These are phyloP conservation scores for Cherax destructor DNA, from an alignment of 1,140 invertebrate species.

Conservation along the genomic window DNA sequence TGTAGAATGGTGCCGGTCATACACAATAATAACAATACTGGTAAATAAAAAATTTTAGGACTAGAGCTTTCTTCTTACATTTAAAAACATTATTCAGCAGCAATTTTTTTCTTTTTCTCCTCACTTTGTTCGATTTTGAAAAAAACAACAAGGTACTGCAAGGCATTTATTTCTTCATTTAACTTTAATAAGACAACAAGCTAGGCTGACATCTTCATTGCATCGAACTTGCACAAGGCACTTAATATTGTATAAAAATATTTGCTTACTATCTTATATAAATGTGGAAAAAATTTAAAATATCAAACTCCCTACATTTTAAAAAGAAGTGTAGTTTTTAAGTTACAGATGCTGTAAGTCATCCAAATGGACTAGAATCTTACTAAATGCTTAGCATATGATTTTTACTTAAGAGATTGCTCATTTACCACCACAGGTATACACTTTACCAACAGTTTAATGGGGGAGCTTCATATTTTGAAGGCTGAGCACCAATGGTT, in stretches of 20 bases:
- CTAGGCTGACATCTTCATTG: conserved; percentile 21
- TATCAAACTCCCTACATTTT: no score
- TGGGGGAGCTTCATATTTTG: neutral
- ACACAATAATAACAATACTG: no score
- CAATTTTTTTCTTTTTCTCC: no score
- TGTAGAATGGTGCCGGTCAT: no score
- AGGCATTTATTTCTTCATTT: conserved; percentile 37
- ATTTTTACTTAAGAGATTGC: neutral
- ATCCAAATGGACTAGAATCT: conserved; percentile 20
- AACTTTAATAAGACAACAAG: conserved; percentile 32
- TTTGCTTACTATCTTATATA: neutral
- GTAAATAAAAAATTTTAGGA: no score
- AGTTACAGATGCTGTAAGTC: conserved; percentile 8
- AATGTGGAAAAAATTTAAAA: neutral
- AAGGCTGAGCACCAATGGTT: no score
- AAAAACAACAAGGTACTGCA: conserved; percentile 11
- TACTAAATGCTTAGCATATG: conserved; percentile 4
- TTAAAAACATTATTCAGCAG: no score
- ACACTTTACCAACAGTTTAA: neutral
- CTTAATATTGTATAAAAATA: conserved; percentile 41
- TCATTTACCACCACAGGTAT: neutral
- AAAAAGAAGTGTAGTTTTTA: neutral
- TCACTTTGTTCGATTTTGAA: neutral
- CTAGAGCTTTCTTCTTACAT: no score
- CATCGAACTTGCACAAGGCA: conserved; percentile 33